Percentiles rank a stretch among this genome's conserved stretches.
Conservation (phyloP, 2,888 invertebrate species). For the Galeruca laticollis region DNA sequence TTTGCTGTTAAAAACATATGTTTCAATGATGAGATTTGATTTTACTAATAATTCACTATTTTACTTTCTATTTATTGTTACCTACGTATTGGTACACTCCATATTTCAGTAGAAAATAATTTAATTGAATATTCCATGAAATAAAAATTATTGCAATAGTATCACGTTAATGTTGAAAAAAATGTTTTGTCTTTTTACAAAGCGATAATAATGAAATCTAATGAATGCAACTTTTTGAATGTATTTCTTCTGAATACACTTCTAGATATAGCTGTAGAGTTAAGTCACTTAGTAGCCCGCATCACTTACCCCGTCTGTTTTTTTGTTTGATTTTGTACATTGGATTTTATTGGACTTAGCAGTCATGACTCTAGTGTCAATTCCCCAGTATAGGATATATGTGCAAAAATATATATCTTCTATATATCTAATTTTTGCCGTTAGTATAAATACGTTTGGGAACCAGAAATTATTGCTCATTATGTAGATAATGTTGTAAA, state of each 20-base stretch:
- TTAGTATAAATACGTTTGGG: conserved; percentile 65
- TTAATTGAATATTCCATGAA: no score
- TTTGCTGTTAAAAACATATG: no score
- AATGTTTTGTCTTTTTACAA: no score
- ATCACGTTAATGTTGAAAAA: no score
- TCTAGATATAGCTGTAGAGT: conserved; percentile 23
- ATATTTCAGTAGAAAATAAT: no score
- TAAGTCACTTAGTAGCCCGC: conserved; percentile 59
- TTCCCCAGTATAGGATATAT: conserved; percentile 57
- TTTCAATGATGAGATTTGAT: no score
- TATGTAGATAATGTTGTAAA: conserved; percentile 58
- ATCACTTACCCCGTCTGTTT: conserved; percentile 59
- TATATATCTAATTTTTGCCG: conserved; percentile 58
- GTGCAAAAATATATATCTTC: conserved; percentile 55
- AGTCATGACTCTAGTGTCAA: conserved; percentile 62
- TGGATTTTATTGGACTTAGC: conserved; percentile 65
- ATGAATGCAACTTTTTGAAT: not conserved
- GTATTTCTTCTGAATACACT: conserved; percentile 24
- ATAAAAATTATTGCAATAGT: no score
- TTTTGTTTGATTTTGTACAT: conserved; percentile 49
- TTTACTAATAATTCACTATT: no score
- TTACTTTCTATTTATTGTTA: no score
- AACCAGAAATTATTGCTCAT: conserved; percentile 66
- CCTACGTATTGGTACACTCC: no score
- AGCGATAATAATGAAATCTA: no score